These are phyloP conservation scores for Drosophila mayaguana DNA, from an alignment of 2,888 invertebrate species.

Conservation along the genomic window DNA sequence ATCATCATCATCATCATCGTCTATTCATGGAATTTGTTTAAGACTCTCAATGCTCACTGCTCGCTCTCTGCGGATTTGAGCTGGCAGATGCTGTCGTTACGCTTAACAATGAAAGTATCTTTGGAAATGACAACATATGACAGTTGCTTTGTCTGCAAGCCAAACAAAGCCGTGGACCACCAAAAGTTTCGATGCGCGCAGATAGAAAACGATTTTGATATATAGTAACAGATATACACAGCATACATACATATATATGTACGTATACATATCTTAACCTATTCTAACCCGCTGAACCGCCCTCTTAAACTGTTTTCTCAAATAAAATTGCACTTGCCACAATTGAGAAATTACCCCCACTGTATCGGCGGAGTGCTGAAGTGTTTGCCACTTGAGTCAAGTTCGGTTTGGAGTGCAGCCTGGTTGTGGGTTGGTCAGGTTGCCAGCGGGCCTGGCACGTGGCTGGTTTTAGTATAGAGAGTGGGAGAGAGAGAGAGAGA, in stretches of 20 bases:
- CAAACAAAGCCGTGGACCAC: slow-evolving; percentile 63
- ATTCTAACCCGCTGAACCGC: neutral
- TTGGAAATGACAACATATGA: slow-evolving; percentile 66
- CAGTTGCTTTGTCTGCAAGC: slow-evolving; percentile 60
- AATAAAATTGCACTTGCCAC: slow-evolving; percentile 13
- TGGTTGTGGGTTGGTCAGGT: slow-evolving; percentile 22
- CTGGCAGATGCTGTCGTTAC: slow-evolving; percentile 55
- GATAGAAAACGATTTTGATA: slow-evolving; percentile 8
- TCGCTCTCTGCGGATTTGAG: slow-evolving; percentile 65
- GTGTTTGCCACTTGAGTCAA: slow-evolving; percentile 75
- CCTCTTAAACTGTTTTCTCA: neutral
- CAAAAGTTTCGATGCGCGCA: slow-evolving; percentile 48
- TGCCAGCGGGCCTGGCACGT: slow-evolving; percentile 57
- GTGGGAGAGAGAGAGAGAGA: too few relatives aligned
- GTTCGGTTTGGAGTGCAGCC: slow-evolving; percentile 40
- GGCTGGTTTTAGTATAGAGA: slow-evolving; percentile 44
- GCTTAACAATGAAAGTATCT: slow-evolving; percentile 53
- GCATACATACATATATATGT: too few relatives aligned
- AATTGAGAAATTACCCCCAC: slow-evolving; percentile 10
- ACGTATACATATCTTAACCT: neutral
- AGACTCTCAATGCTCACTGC: slow-evolving; percentile 6
- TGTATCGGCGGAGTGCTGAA: slow-evolving; percentile 15
- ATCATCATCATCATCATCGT: slow-evolving; percentile 57
- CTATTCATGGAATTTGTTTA: slow-evolving; percentile 57
- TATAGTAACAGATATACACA: neutral